These are phyloP conservation scores for Drosophila stalkeri DNA, from an alignment of 2,888 invertebrate species.

Conservation along the genomic window DNA sequence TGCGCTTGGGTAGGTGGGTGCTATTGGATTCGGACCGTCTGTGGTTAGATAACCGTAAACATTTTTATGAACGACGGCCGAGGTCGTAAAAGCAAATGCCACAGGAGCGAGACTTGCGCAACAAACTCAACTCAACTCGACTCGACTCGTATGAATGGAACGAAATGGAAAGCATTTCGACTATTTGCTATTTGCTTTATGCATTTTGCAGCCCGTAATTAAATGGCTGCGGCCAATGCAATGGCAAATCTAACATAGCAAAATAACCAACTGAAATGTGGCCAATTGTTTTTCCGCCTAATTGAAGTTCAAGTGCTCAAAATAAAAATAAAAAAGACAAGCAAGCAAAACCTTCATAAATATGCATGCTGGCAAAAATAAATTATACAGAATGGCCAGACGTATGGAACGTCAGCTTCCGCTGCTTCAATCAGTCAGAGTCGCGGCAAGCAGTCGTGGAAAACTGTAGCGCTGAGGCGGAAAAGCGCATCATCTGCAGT, in stretches of 20 bases:
- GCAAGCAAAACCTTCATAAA: neutral
- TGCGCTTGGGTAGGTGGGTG: constrained; percentile 19
- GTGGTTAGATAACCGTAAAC: constrained; percentile 62
- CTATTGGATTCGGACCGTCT: constrained; percentile 33
- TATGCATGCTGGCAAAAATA: constrained; percentile 29
- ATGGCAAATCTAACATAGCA: neutral
- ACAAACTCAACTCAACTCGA: constrained; percentile 6
- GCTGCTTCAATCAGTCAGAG: constrained; percentile 15
- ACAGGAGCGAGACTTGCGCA: constrained; percentile 39
- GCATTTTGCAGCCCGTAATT: constrained; percentile 51
- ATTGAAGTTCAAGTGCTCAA: constrained; percentile 49
- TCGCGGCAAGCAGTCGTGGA: constrained; percentile 5
- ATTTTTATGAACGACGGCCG: constrained; percentile 32
- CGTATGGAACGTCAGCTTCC: constrained; percentile 25
- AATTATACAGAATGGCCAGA: constrained; percentile 46
- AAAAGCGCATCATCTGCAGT: constrained; percentile 42
- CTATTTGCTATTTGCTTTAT: constrained; percentile 29
- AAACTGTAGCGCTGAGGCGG: constrained; percentile 20
- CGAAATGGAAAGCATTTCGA: constrained; percentile 44
- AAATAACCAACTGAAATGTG: constrained; percentile 2
- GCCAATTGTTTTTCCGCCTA: constrained; percentile 44
- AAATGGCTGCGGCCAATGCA: constrained; percentile 28
- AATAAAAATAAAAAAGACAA: neutral
- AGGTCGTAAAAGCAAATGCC: constrained; percentile 60
- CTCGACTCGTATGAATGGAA: constrained; percentile 25